phyloP scores from a whole-genome alignment of 2,797 vertebrate species.

The Capromys pilorides region DNA sequence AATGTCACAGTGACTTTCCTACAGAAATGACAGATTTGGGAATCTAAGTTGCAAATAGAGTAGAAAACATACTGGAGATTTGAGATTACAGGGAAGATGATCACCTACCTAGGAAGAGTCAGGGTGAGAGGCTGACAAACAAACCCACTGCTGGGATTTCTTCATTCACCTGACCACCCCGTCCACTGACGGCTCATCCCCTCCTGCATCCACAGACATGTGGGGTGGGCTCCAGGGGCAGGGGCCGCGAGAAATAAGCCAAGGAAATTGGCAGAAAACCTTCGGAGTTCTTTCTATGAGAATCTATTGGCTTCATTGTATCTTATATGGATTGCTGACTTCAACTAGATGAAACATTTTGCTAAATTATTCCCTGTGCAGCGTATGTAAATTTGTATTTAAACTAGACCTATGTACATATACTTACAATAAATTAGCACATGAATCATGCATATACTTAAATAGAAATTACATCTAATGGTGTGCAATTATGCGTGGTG shows the following conservation, averaged over 20 bases:
- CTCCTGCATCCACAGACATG: background rate
- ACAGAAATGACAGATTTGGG: background rate
- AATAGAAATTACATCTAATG: background rate
- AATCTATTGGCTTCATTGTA: background rate
- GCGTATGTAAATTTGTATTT: background rate
- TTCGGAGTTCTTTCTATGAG: background rate
- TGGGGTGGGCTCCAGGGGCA: background rate
- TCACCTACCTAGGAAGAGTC: constrained; percentile 15
- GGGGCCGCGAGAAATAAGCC: background rate
- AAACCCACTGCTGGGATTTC: background rate
- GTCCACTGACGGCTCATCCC: background rate
- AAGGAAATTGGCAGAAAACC: constrained; percentile 68
- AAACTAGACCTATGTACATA: background rate
- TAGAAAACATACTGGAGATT: background rate
- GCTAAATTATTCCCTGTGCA: background rate
- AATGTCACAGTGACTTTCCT: constrained; percentile 2
- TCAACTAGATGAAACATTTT: background rate
- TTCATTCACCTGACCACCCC: background rate
- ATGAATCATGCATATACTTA: background rate
- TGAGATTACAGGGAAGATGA: background rate
- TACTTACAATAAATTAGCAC: background rate
- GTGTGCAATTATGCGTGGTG: background rate
- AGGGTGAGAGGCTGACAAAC: background rate
- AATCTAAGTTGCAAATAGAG: background rate
- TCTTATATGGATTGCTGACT: background rate